phyloP scores from a whole-genome alignment of 2,113 vertebrate species.

The Gambusia affinis region DNA sequence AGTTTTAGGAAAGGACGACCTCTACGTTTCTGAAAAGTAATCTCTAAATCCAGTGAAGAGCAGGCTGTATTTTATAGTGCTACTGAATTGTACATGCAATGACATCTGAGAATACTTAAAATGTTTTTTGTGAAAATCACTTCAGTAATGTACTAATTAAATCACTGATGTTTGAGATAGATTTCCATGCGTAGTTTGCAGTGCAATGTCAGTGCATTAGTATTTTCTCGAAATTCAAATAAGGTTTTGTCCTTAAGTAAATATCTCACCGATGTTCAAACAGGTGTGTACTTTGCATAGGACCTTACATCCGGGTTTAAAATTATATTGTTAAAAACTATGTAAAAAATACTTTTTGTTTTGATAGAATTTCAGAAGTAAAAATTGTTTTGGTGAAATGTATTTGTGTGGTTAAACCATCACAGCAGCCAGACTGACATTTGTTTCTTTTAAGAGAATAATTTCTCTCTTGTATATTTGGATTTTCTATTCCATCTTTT shows the following conservation, averaged over 20 bases:
- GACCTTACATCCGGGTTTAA: slow-evolving; percentile 30
- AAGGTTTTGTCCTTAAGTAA: slow-evolving; percentile 34
- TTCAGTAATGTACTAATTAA: slow-evolving; percentile 30
- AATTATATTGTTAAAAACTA: slow-evolving; percentile 15
- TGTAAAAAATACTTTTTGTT: slow-evolving; percentile 51
- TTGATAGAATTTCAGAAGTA: slow-evolving; percentile 41
- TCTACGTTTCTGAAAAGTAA: background rate
- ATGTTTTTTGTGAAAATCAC: slow-evolving; percentile 53
- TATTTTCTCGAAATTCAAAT: slow-evolving; percentile 31
- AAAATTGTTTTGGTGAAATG: slow-evolving; percentile 34
- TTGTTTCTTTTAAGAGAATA: slow-evolving; percentile 23
- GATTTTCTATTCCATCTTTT: background rate
- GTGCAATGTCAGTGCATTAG: slow-evolving; percentile 51
- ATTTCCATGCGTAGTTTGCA: slow-evolving; percentile 29
- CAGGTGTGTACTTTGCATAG: slow-evolving; percentile 22
- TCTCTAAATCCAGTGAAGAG: background rate
- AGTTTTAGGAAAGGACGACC: background rate
- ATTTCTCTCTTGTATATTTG: slow-evolving; percentile 11
- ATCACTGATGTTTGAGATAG: slow-evolving; percentile 29
- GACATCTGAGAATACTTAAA: slow-evolving; percentile 56
- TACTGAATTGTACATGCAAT: slow-evolving; percentile 62
- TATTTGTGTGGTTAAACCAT: slow-evolving; percentile 25
- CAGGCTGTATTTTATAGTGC: background rate
- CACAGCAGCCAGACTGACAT: slow-evolving; percentile 20
- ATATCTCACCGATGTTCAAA: slow-evolving; percentile 35